These are phyloP conservation scores for Lepus oiostolus DNA, from an alignment of 2,797 vertebrate genomes.

Conservation along the genomic window DNA sequence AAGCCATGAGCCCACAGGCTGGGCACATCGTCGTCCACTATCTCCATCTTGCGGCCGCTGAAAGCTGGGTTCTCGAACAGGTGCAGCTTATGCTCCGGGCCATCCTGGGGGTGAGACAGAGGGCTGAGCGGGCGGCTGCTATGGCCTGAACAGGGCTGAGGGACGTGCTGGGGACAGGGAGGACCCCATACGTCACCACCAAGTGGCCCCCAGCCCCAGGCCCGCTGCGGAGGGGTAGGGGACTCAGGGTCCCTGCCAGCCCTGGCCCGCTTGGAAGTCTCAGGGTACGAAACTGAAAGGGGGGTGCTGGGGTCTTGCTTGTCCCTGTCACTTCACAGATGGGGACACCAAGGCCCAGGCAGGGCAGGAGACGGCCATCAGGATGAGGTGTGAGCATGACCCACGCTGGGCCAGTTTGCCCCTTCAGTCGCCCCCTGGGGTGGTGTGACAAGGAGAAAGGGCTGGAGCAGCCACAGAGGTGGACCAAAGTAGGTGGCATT, in stretches of 20 bases:
- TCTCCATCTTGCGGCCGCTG: constrained; percentile 95
- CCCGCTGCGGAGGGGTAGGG: neutral
- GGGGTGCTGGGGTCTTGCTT: neutral
- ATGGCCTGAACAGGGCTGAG: fast-evolving
- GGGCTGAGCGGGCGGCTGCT: fast-evolving
- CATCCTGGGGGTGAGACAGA: constrained; percentile 87
- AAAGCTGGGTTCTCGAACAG: constrained; percentile 93
- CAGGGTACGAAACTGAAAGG: fast-evolving
- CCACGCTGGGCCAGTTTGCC: neutral
- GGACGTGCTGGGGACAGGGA: neutral
- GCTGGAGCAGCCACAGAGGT: neutral
- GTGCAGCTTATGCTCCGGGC: constrained; percentile 94
- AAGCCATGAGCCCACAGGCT: constrained; percentile 96
- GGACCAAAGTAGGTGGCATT: neutral
- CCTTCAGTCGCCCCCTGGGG: neutral
- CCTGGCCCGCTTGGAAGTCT: neutral
- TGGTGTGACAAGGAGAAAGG: neutral
- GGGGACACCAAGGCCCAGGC: neutral
- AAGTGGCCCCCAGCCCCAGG: neutral
- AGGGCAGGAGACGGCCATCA: neutral
- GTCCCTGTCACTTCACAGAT: neutral
- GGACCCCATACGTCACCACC: no score
- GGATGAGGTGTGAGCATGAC: fast-evolving
- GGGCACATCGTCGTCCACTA: constrained; percentile 94
- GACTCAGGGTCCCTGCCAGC: neutral